Evolutionary conservation across 2,797 vertebrate species (phyloP).

Genomic region (Dendrocincla fuliginosa): DNA sequence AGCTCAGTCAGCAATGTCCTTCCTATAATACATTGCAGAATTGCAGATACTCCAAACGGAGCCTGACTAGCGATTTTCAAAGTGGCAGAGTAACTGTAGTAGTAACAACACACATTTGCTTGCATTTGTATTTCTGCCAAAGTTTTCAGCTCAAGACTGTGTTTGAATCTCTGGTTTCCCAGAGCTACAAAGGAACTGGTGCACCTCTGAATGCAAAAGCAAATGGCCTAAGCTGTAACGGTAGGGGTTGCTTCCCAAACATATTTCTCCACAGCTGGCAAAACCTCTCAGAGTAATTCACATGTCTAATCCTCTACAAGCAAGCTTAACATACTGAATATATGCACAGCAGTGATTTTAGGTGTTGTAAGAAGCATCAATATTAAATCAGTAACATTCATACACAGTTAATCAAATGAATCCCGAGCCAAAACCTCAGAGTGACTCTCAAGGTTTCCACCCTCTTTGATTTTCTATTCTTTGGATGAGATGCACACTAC

Average conservation of each 20-base stretch:
- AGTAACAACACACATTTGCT: background rate
- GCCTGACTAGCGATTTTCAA: slow-evolving; percentile 32
- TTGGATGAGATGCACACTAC: background rate
- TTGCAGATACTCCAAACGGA: slow-evolving; percentile 53
- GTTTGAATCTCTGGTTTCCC: background rate
- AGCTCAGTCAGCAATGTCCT: slow-evolving; percentile 63
- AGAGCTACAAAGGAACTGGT: background rate
- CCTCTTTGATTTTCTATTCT: slow-evolving; percentile 20
- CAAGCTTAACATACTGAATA: background rate
- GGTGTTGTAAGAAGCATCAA: slow-evolving; percentile 1
- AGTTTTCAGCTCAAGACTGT: background rate
- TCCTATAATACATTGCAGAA: slow-evolving; percentile 46
- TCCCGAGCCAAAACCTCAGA: slow-evolving; percentile 48
- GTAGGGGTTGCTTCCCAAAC: background rate
- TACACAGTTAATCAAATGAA: slow-evolving; percentile 23
- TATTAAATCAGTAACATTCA: slow-evolving; percentile 13
- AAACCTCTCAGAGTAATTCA: background rate
- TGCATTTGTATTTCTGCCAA: slow-evolving; percentile 16
- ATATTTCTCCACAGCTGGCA: background rate
- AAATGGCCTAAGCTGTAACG: background rate
- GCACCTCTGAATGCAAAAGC: background rate
- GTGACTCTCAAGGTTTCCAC: background rate
- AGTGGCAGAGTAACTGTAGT: background rate
- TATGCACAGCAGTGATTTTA: background rate
- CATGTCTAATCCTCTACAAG: background rate